phyloP scores from a whole-genome alignment of 2,888 invertebrate species.

The Lymantria monacha region DNA sequence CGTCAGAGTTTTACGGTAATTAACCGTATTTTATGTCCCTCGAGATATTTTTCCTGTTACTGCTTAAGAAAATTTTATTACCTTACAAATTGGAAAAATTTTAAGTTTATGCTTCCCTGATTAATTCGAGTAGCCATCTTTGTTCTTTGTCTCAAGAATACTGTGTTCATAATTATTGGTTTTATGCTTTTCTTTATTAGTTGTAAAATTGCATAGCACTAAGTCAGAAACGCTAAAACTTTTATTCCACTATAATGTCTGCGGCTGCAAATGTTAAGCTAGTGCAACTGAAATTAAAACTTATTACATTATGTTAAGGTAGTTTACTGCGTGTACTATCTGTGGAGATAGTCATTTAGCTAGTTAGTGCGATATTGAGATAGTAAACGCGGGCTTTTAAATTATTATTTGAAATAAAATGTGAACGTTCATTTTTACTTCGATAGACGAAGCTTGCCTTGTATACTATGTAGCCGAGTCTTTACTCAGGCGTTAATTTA shows the following conservation, averaged over 20 bases:
- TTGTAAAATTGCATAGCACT: slow-evolving; percentile 44
- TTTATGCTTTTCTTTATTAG: slow-evolving; percentile 38
- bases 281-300: slow-evolving; percentile 13
- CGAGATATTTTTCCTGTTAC: slow-evolving; percentile 11
- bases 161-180: slow-evolving; percentile 39
- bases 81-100: slow-evolving; percentile 12
- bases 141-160: slow-evolving; percentile 17
- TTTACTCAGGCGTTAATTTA: no score
- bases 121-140: slow-evolving; percentile 20
- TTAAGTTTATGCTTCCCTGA: slow-evolving; percentile 14
- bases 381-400: no score
- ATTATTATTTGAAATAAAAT: no score
- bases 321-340: slow-evolving; percentile 1
- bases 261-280: slow-evolving; percentile 11
- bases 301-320: slow-evolving; percentile 16
- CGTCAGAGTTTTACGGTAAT: slow-evolving; percentile 9
- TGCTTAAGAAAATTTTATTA: slow-evolving; percentile 19
- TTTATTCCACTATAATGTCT: slow-evolving; percentile 42
- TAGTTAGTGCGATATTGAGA: no score
- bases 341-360: no score
- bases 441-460: no score
- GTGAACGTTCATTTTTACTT: no score
- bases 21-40: slow-evolving; percentile 16
- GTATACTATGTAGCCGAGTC: no score
- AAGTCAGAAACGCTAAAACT: slow-evolving; percentile 54